These are phyloP conservation scores for Scyliorhinus canicula DNA, from an alignment of 2,797 vertebrate species.

Conservation along the genomic window DNA sequence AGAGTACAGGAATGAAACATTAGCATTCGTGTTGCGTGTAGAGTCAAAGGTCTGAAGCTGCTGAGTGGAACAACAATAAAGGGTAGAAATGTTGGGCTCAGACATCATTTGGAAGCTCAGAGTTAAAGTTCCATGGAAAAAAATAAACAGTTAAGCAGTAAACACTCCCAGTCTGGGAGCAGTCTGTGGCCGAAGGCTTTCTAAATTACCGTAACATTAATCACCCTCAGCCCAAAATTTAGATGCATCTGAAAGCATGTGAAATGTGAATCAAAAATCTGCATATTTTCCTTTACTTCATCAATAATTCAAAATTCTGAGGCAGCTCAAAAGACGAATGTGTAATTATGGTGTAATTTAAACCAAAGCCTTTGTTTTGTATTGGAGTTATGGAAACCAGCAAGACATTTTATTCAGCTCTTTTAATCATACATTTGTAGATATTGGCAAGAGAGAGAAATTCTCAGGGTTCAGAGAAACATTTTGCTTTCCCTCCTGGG, in stretches of 20 bases:
- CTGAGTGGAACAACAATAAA: neutral
- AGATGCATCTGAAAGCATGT: neutral
- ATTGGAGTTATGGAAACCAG: neutral
- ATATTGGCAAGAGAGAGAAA: neutral
- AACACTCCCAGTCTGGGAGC: neutral
- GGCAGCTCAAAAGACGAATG: neutral
- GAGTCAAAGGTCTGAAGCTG: neutral
- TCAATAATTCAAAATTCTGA: neutral
- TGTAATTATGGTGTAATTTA: conserved; percentile 4
- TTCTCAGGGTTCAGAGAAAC: neutral
- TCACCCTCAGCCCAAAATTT: neutral
- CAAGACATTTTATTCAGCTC: neutral
- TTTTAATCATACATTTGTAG: neutral
- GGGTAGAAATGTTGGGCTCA: neutral
- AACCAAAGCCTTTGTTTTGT: neutral
- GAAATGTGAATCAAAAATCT: neutral
- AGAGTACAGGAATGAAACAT: conserved; percentile 13
- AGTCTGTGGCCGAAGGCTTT: neutral
- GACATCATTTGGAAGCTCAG: neutral
- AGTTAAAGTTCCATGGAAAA: conserved; percentile 2
- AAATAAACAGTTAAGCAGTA: neutral
- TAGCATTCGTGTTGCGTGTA: neutral
- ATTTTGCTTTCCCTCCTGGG: neutral
- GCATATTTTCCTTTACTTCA: neutral
- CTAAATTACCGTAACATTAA: neutral